phyloP scores from a whole-genome alignment of 2,797 vertebrate genomes.

The Platyrinchus mystaceus region DNA sequence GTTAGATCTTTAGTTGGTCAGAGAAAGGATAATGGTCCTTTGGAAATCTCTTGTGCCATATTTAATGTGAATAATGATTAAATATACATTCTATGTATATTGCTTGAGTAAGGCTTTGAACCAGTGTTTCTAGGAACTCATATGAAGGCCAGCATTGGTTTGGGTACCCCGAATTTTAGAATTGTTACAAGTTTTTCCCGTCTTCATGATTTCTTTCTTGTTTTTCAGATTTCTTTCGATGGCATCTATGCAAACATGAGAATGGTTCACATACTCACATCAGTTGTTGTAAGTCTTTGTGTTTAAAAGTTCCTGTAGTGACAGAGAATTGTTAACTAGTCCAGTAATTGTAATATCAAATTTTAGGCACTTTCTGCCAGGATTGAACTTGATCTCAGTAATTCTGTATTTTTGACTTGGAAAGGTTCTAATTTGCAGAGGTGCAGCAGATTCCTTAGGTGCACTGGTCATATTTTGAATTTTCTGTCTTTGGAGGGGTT shows the following conservation, averaged over 20 bases:
- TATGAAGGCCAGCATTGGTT: not conserved
- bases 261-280: conserved; percentile 99
- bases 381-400: not conserved
- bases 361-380: not conserved
- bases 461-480: not conserved
- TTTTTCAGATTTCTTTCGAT: conserved; percentile 91
- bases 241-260: conserved; percentile 99
- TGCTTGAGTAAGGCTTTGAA: not conserved
- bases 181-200: not conserved
- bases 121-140: not conserved
- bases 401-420: not conserved
- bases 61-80: not conserved
- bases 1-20: not conserved
- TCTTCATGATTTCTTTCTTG: not conserved
- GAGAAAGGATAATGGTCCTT: not conserved
- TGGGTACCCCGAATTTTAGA: not conserved
- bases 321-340: not conserved
- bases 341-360: not conserved
- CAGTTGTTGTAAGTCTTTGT: conserved; percentile 92
- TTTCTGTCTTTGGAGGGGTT: not conserved
- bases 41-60: not conserved
- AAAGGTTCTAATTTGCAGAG: not conserved
- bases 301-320: not conserved
- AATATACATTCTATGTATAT: not conserved
- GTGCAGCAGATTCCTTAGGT: not conserved